phyloP scores from a whole-genome alignment of 2,888 invertebrate species.

The Nymphalis polychloros region DNA sequence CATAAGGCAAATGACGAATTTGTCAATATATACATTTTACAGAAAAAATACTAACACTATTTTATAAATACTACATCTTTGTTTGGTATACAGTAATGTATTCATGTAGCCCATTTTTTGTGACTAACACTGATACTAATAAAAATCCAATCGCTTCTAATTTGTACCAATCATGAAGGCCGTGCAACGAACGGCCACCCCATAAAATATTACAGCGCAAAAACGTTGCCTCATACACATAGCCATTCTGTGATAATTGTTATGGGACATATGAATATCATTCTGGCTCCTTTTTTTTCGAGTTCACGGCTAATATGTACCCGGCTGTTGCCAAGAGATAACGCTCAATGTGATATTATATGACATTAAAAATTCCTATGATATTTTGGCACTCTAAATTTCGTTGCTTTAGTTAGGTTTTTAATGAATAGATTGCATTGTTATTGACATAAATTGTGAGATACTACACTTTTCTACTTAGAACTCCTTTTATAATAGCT shows the following conservation, averaged over 20 bases:
- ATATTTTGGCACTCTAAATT: slow-evolving; percentile 27
- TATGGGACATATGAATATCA: slow-evolving; percentile 59
- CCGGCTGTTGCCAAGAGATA: slow-evolving; percentile 38
- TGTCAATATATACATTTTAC: too few species aligned
- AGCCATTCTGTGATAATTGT: slow-evolving; percentile 57
- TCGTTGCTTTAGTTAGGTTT: not conserved
- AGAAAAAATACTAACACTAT: too few species aligned
- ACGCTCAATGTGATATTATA: slow-evolving; percentile 21
- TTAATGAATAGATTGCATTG: not conserved
- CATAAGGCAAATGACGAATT: too few species aligned
- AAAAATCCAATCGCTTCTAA: slow-evolving; percentile 17
- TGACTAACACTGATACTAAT: too few species aligned
- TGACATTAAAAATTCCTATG: slow-evolving; percentile 26
- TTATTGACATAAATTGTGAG: not conserved
- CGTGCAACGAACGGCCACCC: slow-evolving; percentile 52
- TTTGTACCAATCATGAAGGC: slow-evolving; percentile 40
- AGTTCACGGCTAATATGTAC: slow-evolving; percentile 36
- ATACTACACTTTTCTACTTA: too few species aligned
- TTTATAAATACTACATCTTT: too few species aligned
- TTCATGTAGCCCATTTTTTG: too few species aligned
- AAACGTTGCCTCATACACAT: slow-evolving; percentile 51
- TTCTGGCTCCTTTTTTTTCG: slow-evolving; percentile 40
- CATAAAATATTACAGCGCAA: slow-evolving; percentile 69
- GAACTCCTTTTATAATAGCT: too few species aligned
- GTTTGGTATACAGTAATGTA: too few species aligned